These are phyloP conservation scores for Andinoacara biseriatus DNA, from an alignment of 2,113 vertebrate genomes.

Conservation along the genomic window DNA sequence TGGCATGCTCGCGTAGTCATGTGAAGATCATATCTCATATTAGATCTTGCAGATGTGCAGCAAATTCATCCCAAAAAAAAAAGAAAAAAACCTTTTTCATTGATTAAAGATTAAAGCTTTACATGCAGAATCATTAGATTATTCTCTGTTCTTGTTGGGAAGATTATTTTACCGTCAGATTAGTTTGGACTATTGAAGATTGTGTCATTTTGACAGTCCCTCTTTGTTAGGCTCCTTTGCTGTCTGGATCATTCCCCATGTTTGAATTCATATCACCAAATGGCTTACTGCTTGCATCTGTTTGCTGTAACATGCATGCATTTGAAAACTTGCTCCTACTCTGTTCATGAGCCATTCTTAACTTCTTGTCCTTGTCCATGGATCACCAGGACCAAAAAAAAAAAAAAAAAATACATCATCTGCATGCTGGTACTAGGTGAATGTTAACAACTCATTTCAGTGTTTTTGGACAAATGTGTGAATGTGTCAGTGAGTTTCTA, in stretches of 20 bases:
- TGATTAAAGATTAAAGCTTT: not conserved
- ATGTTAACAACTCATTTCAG: conserved; percentile 28
- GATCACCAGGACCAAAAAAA: conserved; percentile 33
- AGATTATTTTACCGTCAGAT: not conserved
- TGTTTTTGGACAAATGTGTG: conserved; percentile 42
- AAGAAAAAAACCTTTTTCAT: not conserved
- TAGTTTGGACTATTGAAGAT: conserved; percentile 7
- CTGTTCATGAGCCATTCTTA: conserved; percentile 36
- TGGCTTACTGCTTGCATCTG: conserved; percentile 62
- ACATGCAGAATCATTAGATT: not conserved
- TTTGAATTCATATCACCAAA: conserved; percentile 47
- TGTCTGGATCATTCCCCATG: conserved; percentile 50
- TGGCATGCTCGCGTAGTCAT: conserved; percentile 79
- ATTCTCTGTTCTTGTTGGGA: conserved; percentile 2
- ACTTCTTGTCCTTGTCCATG: conserved; percentile 44
- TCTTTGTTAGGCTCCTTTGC: conserved; percentile 22
- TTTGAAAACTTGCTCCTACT: conserved; percentile 29
- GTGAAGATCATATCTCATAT: conserved; percentile 65
- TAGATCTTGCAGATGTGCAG: conserved; percentile 38
- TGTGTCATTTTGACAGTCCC: conserved; percentile 13
- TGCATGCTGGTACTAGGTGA: conserved; percentile 59
- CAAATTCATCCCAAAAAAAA: conserved; percentile 34
- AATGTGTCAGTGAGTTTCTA: conserved; percentile 5
- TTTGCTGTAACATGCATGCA: conserved; percentile 70
- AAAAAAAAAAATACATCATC: conserved; percentile 15